Conservation (phyloP, 1,140 invertebrate genomes). For the Heliothis subflexa region DNA sequence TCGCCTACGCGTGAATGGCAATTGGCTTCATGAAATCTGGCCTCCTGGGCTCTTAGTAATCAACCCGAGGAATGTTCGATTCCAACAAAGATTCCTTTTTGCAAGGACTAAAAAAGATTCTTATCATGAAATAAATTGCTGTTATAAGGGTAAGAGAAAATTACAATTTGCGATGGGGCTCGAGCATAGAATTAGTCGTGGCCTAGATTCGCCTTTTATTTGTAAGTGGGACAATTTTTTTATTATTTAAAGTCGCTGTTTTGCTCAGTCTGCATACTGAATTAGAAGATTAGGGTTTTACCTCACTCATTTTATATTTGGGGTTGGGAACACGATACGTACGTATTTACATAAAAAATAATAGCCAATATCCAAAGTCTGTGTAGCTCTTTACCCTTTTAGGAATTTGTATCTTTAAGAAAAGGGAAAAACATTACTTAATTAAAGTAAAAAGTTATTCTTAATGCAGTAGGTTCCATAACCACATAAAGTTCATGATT, state of each 20-base stretch:
- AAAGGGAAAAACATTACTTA: slow-evolving; percentile 10
- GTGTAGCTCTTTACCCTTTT: slow-evolving; percentile 25
- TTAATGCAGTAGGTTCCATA: background rate
- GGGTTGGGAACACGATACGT: slow-evolving; percentile 30
- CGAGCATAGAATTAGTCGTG: slow-evolving; percentile 75
- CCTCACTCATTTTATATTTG: slow-evolving; percentile 33
- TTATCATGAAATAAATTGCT: slow-evolving; percentile 75
- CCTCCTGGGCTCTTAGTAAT: slow-evolving; percentile 82
- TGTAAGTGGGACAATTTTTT: slow-evolving; percentile 47
- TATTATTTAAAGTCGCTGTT: slow-evolving; percentile 53
- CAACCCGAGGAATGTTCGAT: slow-evolving; percentile 79
- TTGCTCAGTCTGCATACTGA: slow-evolving; percentile 44
- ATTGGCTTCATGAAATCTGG: slow-evolving; percentile 82
- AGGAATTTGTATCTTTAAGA: slow-evolving; percentile 3
- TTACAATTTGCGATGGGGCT: slow-evolving; percentile 81
- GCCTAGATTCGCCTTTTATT: slow-evolving; percentile 63
- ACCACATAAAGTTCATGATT: background rate
- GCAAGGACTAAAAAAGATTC: slow-evolving; percentile 79
- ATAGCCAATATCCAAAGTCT: slow-evolving; percentile 27
- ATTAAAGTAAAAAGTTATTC: slow-evolving; percentile 1
- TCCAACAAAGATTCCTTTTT: slow-evolving; percentile 76
- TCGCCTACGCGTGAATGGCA: slow-evolving; percentile 77
- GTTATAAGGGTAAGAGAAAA: slow-evolving; percentile 73
- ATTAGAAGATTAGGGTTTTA: slow-evolving; percentile 40
- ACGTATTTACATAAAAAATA: slow-evolving; percentile 43